Conservation (phyloP, 2,113 vertebrate genomes). For the Pelecanus crispus region DNA sequence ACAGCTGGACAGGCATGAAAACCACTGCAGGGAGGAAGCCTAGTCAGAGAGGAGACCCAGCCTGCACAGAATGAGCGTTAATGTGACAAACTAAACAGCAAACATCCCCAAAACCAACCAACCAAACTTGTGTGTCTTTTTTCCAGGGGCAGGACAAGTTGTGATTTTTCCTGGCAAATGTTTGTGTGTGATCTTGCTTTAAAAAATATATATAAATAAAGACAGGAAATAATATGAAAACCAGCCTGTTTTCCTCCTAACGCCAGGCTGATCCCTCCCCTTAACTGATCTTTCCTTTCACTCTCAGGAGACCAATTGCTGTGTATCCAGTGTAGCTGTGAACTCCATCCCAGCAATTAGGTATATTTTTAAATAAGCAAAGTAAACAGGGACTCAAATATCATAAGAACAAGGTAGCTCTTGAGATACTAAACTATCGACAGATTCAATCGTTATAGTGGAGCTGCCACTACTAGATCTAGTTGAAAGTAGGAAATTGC, state of each 20-base stretch:
- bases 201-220: background rate
- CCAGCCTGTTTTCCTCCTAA: background rate
- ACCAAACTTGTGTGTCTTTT: background rate
- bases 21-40: background rate
- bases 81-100: background rate
- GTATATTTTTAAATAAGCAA: slow-evolving; percentile 1
- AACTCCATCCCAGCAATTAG: background rate
- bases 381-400: background rate
- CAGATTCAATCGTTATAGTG: rapidly evolving
- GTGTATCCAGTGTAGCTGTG: background rate
- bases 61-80: background rate
- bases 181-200: background rate
- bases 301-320: background rate
- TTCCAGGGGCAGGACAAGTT: background rate
- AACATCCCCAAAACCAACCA: background rate
- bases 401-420: background rate
- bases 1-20: background rate
- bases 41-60: background rate
- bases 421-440: background rate
- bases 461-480: background rate
- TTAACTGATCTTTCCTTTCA: background rate
- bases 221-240: slow-evolving; percentile 35
- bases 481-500: background rate
- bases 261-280: background rate
- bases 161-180: slow-evolving; percentile 14